A percentile compares a stretch with the other conserved stretches of the same genome.
Evolutionary conservation across 2,797 vertebrate genomes (phyloP).

Genomic region (Lepilemur septentrionalis): DNA sequence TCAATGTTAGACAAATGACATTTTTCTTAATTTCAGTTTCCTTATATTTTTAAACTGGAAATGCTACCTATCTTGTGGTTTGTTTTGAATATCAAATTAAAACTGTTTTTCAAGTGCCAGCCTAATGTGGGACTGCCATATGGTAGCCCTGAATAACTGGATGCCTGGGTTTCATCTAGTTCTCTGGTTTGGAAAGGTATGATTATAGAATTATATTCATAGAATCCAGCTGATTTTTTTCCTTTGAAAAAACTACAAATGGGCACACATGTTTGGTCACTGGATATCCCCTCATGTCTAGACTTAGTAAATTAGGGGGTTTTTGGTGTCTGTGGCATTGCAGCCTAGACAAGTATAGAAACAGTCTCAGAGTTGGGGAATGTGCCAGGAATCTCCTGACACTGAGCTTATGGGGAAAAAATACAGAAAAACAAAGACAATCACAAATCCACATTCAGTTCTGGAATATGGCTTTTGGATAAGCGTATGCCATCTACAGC

Average conservation of each 20-base stretch:
- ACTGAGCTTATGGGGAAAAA: neutral
- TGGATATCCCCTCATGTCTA: neutral
- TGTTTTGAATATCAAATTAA: slow-evolving; percentile 18
- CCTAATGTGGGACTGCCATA: neutral
- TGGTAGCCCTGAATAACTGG: neutral
- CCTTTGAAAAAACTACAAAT: neutral
- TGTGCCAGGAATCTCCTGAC: neutral
- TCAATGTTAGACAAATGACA: neutral
- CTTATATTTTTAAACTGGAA: neutral
- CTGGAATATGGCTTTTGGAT: neutral
- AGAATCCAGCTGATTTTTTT: neutral
- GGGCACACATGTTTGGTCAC: neutral
- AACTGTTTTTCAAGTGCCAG: neutral
- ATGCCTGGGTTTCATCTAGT: neutral
- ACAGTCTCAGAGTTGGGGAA: neutral
- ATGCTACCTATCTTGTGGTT: neutral
- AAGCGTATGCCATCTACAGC: neutral
- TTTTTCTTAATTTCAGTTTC: slow-evolving; percentile 20
- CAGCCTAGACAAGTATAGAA: neutral
- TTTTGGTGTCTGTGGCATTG: neutral
- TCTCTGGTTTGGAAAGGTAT: neutral
- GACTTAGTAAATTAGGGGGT: slow-evolving; percentile 12
- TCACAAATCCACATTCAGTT: neutral
- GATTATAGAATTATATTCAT: neutral
- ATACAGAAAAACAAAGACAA: neutral